Base-by-base conservation (phyloP, 2,888 invertebrate species). In the Octonoba sinensis region DNA sequence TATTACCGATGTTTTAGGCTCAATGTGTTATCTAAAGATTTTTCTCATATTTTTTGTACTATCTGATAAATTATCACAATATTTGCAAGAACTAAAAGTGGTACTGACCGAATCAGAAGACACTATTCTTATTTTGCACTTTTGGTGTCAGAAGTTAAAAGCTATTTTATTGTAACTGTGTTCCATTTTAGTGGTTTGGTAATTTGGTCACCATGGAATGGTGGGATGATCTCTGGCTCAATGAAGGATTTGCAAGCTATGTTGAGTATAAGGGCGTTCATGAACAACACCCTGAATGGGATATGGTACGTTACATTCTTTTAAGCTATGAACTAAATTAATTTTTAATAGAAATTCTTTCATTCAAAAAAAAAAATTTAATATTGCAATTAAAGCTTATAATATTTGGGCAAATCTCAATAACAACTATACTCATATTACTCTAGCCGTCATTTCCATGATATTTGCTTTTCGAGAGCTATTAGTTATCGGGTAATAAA, bases 231-330 rank as follows among this genome's bases (percentile, higher is more conserved):
- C 85, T 89, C 4, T 90, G 97, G 97, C 90, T 97, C 24, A 97
- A 97, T 87, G 95, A 95, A 90, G 97, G 97, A 0, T 97, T 97
- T 88, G 97, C 97, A 3, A 92, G 93, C 1, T 97, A 93, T 88
- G 94, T 97, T 89, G 93, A 95, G 88, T 94, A 93, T 86, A 94
- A 95, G 88, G 94, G 94, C 6, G 90, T 93, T 0, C 89, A 93
- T 86, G 89, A 91, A 18, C 91, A 93, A 69, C 91, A 94, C 85
- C 92, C 93, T 0, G 91, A 93, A 12, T 96, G 96, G 95, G 92
- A 93, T 86, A 93, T 94, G 92, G 95, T 95, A 90, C 88, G 88
- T 86, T 8, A 18, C 72, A 57, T 81, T 71, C 16, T 44, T 59
- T 59, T 59, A 59, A 12, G 15, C 22, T 18, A 3, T 3, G 15